Evolutionary conservation across 2,888 invertebrate genomes (phyloP), one percentile per base, ranked within the genome.

Genomic region (Hypomecis punctinalis): DNA sequence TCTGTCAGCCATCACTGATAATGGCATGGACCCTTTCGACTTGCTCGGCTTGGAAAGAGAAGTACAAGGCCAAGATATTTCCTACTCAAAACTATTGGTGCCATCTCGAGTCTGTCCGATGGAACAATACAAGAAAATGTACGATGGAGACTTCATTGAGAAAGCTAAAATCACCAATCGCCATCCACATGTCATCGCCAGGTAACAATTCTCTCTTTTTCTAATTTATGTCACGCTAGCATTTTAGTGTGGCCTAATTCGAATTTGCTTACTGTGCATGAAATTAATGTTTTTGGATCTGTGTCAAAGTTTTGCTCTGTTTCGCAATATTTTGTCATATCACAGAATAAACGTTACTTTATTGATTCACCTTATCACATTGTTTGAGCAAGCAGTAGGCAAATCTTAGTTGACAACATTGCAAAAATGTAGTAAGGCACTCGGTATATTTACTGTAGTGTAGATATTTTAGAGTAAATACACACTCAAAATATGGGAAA

Each of bases 21-120:
- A 95, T 85, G 94, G 95, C 37, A 90, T 96, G 68, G 98, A 98
- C 93, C 97, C 98, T 40, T 97, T 98, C 86, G 96, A 97, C 83
- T 94, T 97, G 45, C 90, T 98, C 65, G 97, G 98, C 42, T 94
- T 98, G 66, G 97, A 97, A 81, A 94, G 94, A 82, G 95, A 95
- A 68, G 95, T 96, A 85, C 97, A 97, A 86, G 98, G 97, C 60
- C 97, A 97, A 96, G 98, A 98, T 88, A 95, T 97, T 76, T 98
- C 98, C 13, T 98, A 98, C 89, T 97, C 97, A 43, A 96, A 97
- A 82, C 90, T 98, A 66, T 90, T 98, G 70, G 95, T 96, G 59
- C 97, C 98, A 55, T 96, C 97, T 23, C 94, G 88, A 73, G 77
- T 90, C 42, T 86, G 85, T 69, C 88, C 89, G 23, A 84, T 91